Conservation (phyloP, 2,888 invertebrate genomes). For the Hypsopygia costalis region DNA sequence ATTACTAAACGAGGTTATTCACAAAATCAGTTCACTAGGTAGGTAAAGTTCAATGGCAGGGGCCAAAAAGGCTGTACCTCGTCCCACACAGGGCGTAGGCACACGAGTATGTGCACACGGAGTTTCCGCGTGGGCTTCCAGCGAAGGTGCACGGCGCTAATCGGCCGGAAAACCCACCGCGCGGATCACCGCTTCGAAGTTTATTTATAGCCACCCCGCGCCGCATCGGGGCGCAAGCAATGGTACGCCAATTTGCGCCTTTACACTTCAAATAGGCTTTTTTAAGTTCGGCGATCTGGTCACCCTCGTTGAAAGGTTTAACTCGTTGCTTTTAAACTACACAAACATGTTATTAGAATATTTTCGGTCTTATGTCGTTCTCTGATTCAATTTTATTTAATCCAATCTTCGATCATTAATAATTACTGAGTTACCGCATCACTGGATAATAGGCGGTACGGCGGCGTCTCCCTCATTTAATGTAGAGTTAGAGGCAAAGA, state of each 20-base stretch:
- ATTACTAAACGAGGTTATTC: no score
- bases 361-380: no score
- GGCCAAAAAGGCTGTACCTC: slow-evolving; percentile 3
- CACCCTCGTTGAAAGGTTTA: not conserved
- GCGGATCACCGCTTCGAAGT: slow-evolving; percentile 42
- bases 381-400: no score
- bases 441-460: no score
- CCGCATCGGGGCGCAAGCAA: slow-evolving; percentile 32
- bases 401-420: no score
- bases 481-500: no score
- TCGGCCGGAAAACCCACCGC: slow-evolving; percentile 29
- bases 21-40: slow-evolving; percentile 9
- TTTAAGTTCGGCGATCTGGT: slow-evolving; percentile 14
- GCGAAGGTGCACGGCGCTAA: slow-evolving; percentile 19
- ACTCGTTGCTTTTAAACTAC: no score
- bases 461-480: no score
- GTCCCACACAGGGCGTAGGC: no score
- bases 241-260: slow-evolving; percentile 41
- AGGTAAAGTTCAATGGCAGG: slow-evolving; percentile 1
- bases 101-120: not conserved
- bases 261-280: slow-evolving; percentile 27
- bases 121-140: slow-evolving; percentile 4
- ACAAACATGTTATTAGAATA: no score
- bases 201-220: slow-evolving; percentile 30
- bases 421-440: no score